Evolutionary conservation across 2,113 vertebrate genomes (phyloP), one percentile per base, ranked within the genome.

Genomic region (Probosciger aterrimus): DNA sequence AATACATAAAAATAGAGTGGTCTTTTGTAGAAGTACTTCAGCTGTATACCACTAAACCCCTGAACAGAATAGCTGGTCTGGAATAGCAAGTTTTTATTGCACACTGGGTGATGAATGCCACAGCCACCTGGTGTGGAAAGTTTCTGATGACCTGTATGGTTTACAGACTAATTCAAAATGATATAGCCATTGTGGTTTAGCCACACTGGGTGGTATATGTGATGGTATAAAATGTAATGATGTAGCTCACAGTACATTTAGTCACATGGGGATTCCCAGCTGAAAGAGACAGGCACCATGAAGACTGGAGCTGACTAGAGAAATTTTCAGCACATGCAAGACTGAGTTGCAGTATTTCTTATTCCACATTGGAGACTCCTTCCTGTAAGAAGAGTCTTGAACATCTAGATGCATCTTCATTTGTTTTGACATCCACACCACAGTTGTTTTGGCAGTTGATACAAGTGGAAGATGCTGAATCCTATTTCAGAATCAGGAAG

Each of bases 171-270:
- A 16, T 46, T 31, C 27, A 62, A 35, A 52, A 18, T 7, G 14
- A 30, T 30, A 10, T 2, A 55, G 18, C 20, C 8, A 4, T 11
- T 44, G 25, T 4, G 50, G 41, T 31, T 50, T 43, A 37, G 44
- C 39, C 2, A 0, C 15, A 4, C 2, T 7, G 12, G 59, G 31
- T 6, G 43, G 31, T 35, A 25, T 16, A 33, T 65, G 17, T 13
- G 60, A 16, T 8, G 14, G 22, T 27, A 39, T 55, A 31, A 79
- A 85, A 44, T 8, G 7, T 27, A 53, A 41, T 18, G 53, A 11
- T 37, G 53, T 6, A 33, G 37, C 75, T 18, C 25, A 46, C 37
- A 28, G 50, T 11, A 12, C 3, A 4, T 18, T 24, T 25, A 8
- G 16, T 43, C 65, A 43, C 15, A 12, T 35, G 30, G 8, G 23